phyloP scores from a whole-genome alignment of 1,140 invertebrate species.

The Maniola jurtina region DNA sequence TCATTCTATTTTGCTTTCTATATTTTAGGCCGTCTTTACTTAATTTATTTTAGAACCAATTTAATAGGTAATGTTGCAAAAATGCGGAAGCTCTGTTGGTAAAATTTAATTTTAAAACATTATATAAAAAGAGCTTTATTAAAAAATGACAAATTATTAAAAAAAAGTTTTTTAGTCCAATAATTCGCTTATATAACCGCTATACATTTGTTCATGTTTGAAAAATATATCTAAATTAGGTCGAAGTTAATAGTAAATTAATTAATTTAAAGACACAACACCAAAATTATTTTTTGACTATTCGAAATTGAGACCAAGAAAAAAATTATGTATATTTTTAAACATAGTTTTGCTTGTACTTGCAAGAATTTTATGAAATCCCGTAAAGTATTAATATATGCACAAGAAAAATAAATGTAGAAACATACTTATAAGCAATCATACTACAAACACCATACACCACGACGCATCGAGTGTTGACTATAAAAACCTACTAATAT shows the following conservation, averaged over 20 bases:
- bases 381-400: constrained; percentile 9
- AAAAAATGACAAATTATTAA: too few relatives aligned
- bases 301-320: constrained; percentile 12
- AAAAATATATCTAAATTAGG: background rate
- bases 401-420: constrained; percentile 21
- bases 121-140: too few relatives aligned
- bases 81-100: background rate
- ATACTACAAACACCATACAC: too few relatives aligned
- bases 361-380: background rate
- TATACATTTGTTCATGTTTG: background rate
- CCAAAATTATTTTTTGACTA: background rate
- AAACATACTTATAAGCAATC: too few relatives aligned
- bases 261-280: too few relatives aligned
- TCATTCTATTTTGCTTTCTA: constrained; percentile 11
- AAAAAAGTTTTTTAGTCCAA: too few relatives aligned
- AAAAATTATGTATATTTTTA: background rate
- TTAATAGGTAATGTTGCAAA: background rate
- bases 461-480: too few relatives aligned
- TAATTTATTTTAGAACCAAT: background rate
- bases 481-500: too few relatives aligned
- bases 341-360: constrained; percentile 11
- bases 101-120: background rate
- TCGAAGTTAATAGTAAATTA: too few relatives aligned
- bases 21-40: constrained; percentile 4
- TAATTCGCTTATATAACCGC: too few relatives aligned